Evolutionary conservation across 2,797 vertebrate genomes (phyloP).

Genomic region (Gallinago stenura): DNA sequence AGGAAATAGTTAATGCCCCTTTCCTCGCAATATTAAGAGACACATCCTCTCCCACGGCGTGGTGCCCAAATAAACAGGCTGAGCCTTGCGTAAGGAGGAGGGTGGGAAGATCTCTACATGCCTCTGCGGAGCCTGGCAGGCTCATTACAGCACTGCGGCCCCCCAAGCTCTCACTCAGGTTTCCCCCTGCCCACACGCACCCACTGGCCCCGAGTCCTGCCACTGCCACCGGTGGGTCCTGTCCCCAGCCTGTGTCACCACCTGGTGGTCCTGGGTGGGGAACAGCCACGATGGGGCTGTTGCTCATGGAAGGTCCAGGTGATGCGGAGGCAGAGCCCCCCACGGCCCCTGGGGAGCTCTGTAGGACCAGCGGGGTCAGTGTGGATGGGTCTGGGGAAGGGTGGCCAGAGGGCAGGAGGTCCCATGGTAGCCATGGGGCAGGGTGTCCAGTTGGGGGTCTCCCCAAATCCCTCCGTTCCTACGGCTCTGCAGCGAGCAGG

Average conservation of each 20-base stretch:
- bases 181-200: not conserved
- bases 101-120: not conserved
- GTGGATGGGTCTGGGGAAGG: not conserved
- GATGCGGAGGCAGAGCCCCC: not conserved
- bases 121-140: not conserved
- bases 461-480: fast-evolving
- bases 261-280: not conserved
- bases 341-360: fast-evolving
- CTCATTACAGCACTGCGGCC: fast-evolving
- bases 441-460: fast-evolving
- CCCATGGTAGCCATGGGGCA: not conserved
- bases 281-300: not conserved
- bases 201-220: not conserved
- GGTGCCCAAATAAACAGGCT: slow-evolving; percentile 37
- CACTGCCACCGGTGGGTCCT: fast-evolving
- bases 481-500: not conserved
- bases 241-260: not conserved
- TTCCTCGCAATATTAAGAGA: not conserved
- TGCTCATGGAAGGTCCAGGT: fast-evolving
- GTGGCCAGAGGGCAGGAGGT: not conserved
- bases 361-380: fast-evolving
- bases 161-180: fast-evolving
- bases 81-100: not conserved
- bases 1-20: not conserved
- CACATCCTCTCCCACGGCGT: slow-evolving; percentile 3